Evolutionary conservation across 1,140 invertebrate genomes (phyloP), one percentile per base, ranked within the genome.

Genomic region (Lasioglossum baleicum): DNA sequence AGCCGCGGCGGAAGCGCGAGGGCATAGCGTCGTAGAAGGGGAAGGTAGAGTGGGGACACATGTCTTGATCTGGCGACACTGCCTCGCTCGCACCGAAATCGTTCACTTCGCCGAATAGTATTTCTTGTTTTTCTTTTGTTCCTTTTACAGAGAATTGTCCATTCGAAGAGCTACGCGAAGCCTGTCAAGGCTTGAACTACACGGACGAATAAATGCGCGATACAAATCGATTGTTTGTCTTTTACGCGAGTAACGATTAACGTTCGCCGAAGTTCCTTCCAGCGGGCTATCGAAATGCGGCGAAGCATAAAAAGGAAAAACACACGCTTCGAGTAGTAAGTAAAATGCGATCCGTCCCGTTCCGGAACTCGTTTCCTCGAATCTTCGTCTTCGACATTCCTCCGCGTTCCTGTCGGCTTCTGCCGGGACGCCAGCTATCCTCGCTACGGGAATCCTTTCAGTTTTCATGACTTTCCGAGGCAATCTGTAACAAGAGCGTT

Each of bases 381-480:
- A 11, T 64, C 35, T 48, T 7, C 56, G 15, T 63, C 56, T 69
- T 69, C 68, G 65, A 56, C 42, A 22, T 69, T 53, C 26, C 31
- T 5, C 44, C 10, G 6, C 10, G 15, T 2, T 31, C 6, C 7
- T 17, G 5, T 40, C 44, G 51, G 44, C 56, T 8, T 26, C 17
- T 17, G 26, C 1, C 31, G 8, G 15, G 64, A 48, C 22, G 13
- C 44, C 15, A 22, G 15, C 26, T 44, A 1, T 11, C 48, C 35
- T 44, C 48, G 35, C 48, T 35, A 44, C 48, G 68, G 64, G 42
- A 65, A 78, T 78, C 58, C 20, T 63, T 31, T 17, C 51, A 20
- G 20, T 26, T 40, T 17, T 70, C 10, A 13, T 22, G 35, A 20
- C 61, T 22, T 7, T 79, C 76, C 76, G 70, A 79, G 76, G 76